phyloP scores from a whole-genome alignment of 1,140 invertebrate genomes.

The Bombyx mandarina region DNA sequence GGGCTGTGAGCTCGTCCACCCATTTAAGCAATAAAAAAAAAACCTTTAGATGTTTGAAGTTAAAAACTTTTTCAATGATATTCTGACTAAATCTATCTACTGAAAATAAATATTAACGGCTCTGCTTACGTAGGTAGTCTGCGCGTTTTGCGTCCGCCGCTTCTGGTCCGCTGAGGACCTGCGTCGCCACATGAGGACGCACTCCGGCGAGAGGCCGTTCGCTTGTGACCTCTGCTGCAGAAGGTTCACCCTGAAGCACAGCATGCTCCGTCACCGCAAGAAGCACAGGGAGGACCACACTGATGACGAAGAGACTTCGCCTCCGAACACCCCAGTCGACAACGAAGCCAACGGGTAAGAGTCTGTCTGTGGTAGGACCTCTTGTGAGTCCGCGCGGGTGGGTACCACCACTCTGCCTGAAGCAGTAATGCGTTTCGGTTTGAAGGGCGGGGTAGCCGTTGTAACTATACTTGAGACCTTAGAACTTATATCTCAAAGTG shows the following conservation, averaged over 20 bases:
- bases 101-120: no score
- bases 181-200: slow-evolving; percentile 91
- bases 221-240: slow-evolving; percentile 86
- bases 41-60: background rate
- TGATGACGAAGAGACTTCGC: slow-evolving; percentile 68
- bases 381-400: no score
- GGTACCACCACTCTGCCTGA: no score
- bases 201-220: slow-evolving; percentile 86
- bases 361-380: no score
- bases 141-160: slow-evolving; percentile 91
- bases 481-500: no score
- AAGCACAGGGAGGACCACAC: slow-evolving; percentile 77
- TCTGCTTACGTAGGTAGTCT: slow-evolving; percentile 77
- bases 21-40: background rate
- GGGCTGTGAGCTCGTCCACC: background rate
- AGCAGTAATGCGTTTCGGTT: no score
- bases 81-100: no score
- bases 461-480: no score
- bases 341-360: slow-evolving; percentile 46
- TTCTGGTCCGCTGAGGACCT: slow-evolving; percentile 96
- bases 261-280: slow-evolving; percentile 91
- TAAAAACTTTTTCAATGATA: background rate
- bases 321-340: slow-evolving; percentile 31
- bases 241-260: slow-evolving; percentile 92
- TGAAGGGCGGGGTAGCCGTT: no score